Evolutionary conservation across 2,888 invertebrate species (phyloP), one percentile per base, ranked within the genome.

Genomic region (Perithous albicinctus): DNA sequence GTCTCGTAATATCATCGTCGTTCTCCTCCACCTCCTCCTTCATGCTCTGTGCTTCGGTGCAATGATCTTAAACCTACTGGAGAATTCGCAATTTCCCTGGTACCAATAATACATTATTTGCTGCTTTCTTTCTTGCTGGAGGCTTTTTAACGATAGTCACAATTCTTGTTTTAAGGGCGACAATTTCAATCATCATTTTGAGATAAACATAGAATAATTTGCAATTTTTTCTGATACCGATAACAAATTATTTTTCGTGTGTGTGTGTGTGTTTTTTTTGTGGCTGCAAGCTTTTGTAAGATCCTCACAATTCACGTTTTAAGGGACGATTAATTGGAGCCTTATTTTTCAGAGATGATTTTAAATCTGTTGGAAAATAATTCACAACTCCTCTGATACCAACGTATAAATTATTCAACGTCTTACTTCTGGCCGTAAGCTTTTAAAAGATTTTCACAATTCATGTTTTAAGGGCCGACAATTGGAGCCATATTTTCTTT

Each of bases 1-100:
- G 77, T 76, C 81, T 78, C 75, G 76, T 84, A 77, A 77, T 77
- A 81, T 79, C 84, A 66, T 76, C 72, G 51, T 48, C 54, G 64
- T 48, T 61, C 59, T 18, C 51, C 56, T 43, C 64, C 23, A 12
- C 63, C 38, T 32, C 54, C 72, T 69, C 10, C 35, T 63, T 12
- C 61, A 20, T 5, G n/a, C 63, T 48, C 29, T n/a, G 41, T n/a
- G 8, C 80, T 51, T 38, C 51, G 56, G 56, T 59, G 56, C 56
- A 59, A 59, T 32, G 56, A 59, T 59, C 56, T 32, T 59, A 32
- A 32, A 23, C 51, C 23, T 23, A 7, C 51, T 20, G 7, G 12
- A 8, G 10, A 51, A 51, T 51, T 51, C 26, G 26, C 12, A 12
- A 26, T 51, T 26, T 26, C 51, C 12, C 51, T 8, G 12, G 26